phyloP scores from a whole-genome alignment of 2,113 vertebrate species.

The Pelecanoides urinatrix region DNA sequence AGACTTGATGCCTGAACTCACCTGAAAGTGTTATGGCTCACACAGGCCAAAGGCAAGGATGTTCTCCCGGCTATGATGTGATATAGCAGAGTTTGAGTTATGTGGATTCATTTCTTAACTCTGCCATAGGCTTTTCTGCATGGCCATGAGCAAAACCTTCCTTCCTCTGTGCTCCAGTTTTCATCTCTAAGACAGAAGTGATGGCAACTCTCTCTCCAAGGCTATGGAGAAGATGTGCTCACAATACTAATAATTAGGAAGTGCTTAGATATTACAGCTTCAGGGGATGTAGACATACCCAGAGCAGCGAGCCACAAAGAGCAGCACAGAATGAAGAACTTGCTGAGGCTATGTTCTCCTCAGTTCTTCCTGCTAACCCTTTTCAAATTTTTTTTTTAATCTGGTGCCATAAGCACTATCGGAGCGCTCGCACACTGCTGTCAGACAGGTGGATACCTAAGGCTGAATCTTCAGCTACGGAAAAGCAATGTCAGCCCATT shows the following conservation, averaged over 20 bases:
- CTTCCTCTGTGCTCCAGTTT: constrained; percentile 1
- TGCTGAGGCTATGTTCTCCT: not conserved
- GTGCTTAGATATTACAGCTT: not conserved
- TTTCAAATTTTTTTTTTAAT: not conserved
- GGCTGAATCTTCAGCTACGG: not conserved
- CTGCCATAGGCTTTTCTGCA: not conserved
- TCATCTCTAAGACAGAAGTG: not conserved
- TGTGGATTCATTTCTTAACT: not conserved
- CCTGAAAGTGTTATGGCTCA: not conserved
- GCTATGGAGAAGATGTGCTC: not conserved
- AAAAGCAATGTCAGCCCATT: not conserved
- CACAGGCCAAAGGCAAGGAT: not conserved
- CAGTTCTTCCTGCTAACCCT: not conserved
- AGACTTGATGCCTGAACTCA: not conserved
- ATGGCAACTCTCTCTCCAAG: constrained; percentile 6
- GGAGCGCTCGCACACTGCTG: not conserved
- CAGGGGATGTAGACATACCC: not conserved
- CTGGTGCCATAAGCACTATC: not conserved
- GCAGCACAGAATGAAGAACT: not conserved
- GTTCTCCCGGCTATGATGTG: not conserved
- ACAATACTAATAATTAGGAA: not conserved
- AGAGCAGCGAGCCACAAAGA: not conserved
- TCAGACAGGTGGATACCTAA: not conserved
- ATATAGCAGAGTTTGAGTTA: not conserved
- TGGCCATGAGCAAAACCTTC: not conserved